These are phyloP conservation scores for Gnatocerus cornutus DNA, from an alignment of 2,888 invertebrate genomes.

Conservation along the genomic window DNA sequence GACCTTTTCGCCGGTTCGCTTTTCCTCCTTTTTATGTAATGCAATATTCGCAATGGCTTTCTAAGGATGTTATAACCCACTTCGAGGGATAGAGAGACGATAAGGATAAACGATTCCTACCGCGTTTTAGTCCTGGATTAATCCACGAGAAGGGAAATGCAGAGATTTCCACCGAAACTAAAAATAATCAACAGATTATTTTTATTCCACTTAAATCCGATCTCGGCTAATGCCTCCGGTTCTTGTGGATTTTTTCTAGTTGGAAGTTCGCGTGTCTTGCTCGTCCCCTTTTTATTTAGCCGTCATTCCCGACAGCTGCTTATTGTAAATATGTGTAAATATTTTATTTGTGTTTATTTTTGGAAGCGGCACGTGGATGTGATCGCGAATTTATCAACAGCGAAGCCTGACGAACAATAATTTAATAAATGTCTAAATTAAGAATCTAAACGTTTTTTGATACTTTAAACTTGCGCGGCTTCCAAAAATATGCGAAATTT, in stretches of 20 bases:
- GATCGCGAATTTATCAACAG: conserved; percentile 5
- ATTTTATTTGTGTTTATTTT: conserved; percentile 24
- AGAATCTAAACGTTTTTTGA: too few species aligned
- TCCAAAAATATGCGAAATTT: not conserved
- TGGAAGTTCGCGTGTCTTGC: conserved; percentile 28
- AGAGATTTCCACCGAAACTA: not conserved
- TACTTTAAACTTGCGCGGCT: not conserved
- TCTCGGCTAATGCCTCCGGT: not conserved
- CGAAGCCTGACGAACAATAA: too few species aligned
- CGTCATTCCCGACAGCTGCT: conserved; percentile 27
- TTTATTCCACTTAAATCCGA: too few species aligned
- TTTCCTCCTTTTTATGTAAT: conserved; percentile 48
- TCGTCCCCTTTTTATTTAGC: conserved; percentile 25
- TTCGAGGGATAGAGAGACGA: conserved; percentile 15
- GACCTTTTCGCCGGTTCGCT: conserved; percentile 51
- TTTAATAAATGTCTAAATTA: too few species aligned
- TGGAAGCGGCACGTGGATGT: conserved; percentile 8
- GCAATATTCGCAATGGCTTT: conserved; percentile 39
- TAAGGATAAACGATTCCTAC: conserved; percentile 29
- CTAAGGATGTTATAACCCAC: conserved; percentile 38
- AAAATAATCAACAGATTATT: not conserved
- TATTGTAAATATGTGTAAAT: conserved; percentile 19
- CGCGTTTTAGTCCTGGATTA: conserved; percentile 36
- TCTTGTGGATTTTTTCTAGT: not conserved
- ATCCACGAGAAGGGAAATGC: conserved; percentile 10